Percentiles rank a stretch among this genome's conserved stretches.
phyloP scores from a whole-genome alignment of 2,888 invertebrate genomes.

The Scrobipalpa atriplicella region DNA sequence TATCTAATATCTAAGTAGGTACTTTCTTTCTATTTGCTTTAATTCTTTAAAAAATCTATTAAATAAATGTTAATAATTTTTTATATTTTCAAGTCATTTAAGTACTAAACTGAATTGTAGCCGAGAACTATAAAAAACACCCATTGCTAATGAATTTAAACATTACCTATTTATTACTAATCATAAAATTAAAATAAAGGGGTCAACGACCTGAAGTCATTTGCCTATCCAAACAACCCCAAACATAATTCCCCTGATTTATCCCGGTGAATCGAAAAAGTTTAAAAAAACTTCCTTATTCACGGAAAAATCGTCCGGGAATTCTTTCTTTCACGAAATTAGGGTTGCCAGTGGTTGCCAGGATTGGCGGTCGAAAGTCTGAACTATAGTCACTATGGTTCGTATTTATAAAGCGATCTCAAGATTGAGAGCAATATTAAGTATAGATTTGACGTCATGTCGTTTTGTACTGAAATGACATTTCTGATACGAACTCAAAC shows the following conservation, averaged over 20 bases:
- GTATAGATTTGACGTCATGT: too few relatives aligned
- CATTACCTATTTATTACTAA: background rate
- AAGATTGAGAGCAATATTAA: too few relatives aligned
- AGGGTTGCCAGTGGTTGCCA: conserved; percentile 1
- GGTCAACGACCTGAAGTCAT: background rate
- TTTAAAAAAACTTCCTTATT: conserved; percentile 30
- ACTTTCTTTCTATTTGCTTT: too few relatives aligned
- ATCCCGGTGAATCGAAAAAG: conserved; percentile 28
- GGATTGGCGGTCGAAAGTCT: too few relatives aligned
- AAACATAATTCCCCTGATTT: conserved; percentile 21
- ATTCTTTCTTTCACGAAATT: conserved; percentile 38
- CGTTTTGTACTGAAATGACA: too few relatives aligned
- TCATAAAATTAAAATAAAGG: background rate
- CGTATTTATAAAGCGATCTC: too few relatives aligned
- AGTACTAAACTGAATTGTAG: background rate
- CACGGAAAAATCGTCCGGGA: conserved; percentile 44
- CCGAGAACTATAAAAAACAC: too few relatives aligned
- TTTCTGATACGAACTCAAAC: too few relatives aligned
- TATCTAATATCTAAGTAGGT: too few relatives aligned
- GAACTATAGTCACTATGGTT: too few relatives aligned
- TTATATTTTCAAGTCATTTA: background rate
- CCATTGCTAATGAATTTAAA: too few relatives aligned
- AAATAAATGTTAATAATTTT: background rate
- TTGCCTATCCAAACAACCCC: background rate
- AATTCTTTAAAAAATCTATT: too few relatives aligned